Evolutionary conservation across 2,113 vertebrate genomes (phyloP).

Genomic region (Urocitellus parryii): DNA sequence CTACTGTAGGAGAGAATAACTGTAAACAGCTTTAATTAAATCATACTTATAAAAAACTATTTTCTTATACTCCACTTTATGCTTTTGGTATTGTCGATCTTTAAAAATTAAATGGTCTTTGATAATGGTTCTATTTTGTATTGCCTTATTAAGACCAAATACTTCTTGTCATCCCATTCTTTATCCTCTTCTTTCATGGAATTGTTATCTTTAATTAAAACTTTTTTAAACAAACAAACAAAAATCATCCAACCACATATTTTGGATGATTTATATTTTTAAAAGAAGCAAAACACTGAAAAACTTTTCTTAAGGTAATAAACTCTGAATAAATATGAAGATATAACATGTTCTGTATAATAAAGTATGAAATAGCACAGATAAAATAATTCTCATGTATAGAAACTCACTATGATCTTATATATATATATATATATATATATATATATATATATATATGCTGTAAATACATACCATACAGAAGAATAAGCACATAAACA

Average conservation of each 20-base stretch:
- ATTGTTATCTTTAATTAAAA: constrained; percentile 78
- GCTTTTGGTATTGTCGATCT: constrained; percentile 86
- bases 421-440: too few relatives aligned
- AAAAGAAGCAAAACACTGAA: neutral
- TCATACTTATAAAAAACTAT: constrained; percentile 85
- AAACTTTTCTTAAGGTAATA: neutral
- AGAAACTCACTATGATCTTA: neutral
- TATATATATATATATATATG: neutral
- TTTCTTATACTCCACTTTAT: constrained; percentile 86
- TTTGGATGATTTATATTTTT: neutral
- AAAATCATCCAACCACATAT: neutral
- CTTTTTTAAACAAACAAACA: constrained; percentile 69
- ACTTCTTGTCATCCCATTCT: constrained; percentile 82
- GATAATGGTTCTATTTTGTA: constrained; percentile 86
- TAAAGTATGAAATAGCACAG: neutral
- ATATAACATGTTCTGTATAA: neutral
- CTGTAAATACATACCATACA: neutral
- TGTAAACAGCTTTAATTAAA: constrained; percentile 87
- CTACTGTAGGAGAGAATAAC: constrained; percentile 83
- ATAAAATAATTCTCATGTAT: neutral
- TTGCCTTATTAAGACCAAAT: constrained; percentile 88
- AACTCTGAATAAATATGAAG: neutral
- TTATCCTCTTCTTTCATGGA: constrained; percentile 78
- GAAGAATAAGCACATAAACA: neutral
- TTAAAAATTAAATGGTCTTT: constrained; percentile 82